Base-by-base conservation (phyloP, 2,797 vertebrate species). In the Peromyscus melanophrys region DNA sequence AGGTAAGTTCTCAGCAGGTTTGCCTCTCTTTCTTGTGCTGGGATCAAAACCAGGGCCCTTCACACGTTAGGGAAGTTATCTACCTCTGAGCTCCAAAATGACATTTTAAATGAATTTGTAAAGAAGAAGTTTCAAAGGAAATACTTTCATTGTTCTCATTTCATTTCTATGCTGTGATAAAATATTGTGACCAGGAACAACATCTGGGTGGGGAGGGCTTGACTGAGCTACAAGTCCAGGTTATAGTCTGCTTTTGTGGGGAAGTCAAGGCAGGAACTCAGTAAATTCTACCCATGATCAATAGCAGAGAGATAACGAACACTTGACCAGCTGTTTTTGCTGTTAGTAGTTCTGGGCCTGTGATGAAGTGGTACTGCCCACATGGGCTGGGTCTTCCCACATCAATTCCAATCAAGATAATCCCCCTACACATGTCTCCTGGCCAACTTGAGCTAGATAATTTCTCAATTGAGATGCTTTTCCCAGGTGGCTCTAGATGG, bases 1-100 rank as follows among this genome's bases (percentile, higher is more conserved):
- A 99, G 99, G 99, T 99, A 96, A 98, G 88, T 89, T 77, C 46
- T 94, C 46, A 84, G 11, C 17, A 95, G 27, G 83, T 89, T 57
- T 27, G 5, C 16, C 31, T 67, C 49, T 23, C 52, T 23, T 8
- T 63, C 27, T 4, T 46, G 61, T 78, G 16, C 13, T 37, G 3
- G 27, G 4, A 63, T 65, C 29, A 49, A 61, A 73, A 1, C 52
- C 29, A 43, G 63, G 31, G 9, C 23, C 63, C 78, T 25, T 29
- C 55, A 10, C 25, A 12, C 27, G 19, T 19, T 14, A 63, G 27
- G 14, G 52, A n/a, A 71, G 73, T 49, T 37, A 6, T 73, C 25
- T 73, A 10, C 43, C 14, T 4, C 43, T 63, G 34, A 86, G 8
- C 19, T 43, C 49, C 23, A 27, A 93, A 89, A n/a, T 85, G 17